These are phyloP conservation scores for Hipposideros larvatus DNA, from an alignment of 2,797 vertebrate genomes.

Conservation along the genomic window DNA sequence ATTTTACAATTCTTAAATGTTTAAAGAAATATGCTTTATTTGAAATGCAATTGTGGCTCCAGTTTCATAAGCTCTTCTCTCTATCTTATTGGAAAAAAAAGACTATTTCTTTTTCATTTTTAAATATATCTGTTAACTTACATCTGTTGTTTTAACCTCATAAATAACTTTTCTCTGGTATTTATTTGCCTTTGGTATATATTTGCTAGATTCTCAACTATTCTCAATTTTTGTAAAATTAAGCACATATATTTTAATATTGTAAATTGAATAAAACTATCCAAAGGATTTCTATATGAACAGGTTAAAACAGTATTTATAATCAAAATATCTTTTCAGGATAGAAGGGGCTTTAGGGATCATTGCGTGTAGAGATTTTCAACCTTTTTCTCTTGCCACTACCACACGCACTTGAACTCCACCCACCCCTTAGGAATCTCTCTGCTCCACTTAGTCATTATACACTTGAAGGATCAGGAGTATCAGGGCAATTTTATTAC, in stretches of 20 bases:
- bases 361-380: not conserved
- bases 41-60: not conserved
- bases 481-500: constrained; percentile 5
- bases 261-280: constrained; percentile 25
- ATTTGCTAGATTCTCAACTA: constrained; percentile 24
- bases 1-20: constrained; percentile 55
- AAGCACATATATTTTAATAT: not conserved
- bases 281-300: not conserved
- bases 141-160: constrained; percentile 67
- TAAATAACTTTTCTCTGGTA: constrained; percentile 68
- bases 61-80: constrained; percentile 21
- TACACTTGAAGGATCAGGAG: not conserved
- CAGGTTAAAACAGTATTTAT: not conserved
- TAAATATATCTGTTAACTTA: constrained; percentile 54
- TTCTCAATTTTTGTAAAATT: constrained; percentile 62
- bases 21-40: constrained; percentile 55
- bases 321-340: not conserved
- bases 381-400: not conserved
- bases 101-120: constrained; percentile 47
- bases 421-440: not conserved
- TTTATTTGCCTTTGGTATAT: not conserved
- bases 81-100: constrained; percentile 45
- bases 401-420: not conserved
- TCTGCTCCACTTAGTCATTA: not conserved
- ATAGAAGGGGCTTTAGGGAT: not conserved